These are phyloP conservation scores for Arremon aurantiirostris DNA, from an alignment of 2,797 vertebrate genomes.

Conservation along the genomic window DNA sequence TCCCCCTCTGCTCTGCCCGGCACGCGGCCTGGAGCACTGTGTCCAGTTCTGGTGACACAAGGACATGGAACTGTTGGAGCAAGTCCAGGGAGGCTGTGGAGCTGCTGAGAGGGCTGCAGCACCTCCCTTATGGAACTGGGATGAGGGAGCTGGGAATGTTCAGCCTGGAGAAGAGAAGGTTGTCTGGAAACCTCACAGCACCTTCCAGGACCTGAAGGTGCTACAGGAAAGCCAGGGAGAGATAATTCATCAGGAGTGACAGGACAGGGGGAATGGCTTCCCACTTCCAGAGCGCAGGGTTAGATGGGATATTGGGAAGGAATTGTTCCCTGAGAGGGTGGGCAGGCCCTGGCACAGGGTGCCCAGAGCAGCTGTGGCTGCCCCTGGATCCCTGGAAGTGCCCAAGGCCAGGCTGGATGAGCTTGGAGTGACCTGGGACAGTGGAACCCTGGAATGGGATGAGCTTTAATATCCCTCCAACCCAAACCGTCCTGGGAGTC, in stretches of 20 bases:
- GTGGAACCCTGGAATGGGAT: not conserved
- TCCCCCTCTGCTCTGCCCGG: not conserved
- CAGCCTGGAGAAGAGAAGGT: not conserved
- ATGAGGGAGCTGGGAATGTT: not conserved
- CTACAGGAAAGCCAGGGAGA: not conserved
- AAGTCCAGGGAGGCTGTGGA: no score
- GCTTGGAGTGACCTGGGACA: accelerated
- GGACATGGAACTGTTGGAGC: not conserved
- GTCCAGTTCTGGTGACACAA: not conserved
- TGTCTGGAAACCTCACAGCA: not conserved
- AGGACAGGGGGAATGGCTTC: not conserved
- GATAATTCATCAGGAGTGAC: not conserved
- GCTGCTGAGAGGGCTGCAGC: not conserved
- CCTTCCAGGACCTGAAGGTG: not conserved
- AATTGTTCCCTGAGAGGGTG: accelerated
- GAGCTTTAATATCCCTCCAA: not conserved
- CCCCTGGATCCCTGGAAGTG: not conserved
- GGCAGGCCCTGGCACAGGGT: accelerated
- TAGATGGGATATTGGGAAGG: not conserved
- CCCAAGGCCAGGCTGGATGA: accelerated
- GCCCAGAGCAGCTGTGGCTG: not conserved
- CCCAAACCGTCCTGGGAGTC: not conserved
- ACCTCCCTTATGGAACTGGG: not conserved
- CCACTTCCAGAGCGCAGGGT: accelerated
- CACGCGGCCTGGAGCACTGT: not conserved